Evolutionary conservation across 2,797 vertebrate species (phyloP).

Genomic region (Morelia viridis): DNA sequence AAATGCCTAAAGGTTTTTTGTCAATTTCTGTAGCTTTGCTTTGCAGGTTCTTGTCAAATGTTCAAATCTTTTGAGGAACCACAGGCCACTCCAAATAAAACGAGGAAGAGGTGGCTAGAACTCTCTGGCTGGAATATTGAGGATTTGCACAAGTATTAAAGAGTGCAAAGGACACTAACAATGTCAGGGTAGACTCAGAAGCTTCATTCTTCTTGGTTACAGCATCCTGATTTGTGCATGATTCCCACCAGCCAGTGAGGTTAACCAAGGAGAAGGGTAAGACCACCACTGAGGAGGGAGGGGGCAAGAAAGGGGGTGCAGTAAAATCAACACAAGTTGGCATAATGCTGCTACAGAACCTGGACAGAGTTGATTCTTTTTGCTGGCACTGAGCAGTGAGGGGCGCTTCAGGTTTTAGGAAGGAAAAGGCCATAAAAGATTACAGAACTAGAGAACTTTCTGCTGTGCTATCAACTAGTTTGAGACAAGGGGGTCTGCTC

Average conservation of each 20-base stretch:
- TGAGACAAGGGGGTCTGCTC: background rate
- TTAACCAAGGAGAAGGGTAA: background rate
- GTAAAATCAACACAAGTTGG: background rate
- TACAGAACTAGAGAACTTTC: background rate
- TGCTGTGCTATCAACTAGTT: background rate
- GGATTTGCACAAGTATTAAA: background rate
- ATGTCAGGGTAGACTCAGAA: background rate
- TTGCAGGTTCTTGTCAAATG: background rate
- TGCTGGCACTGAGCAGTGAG: background rate
- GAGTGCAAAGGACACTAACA: background rate
- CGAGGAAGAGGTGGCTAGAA: background rate
- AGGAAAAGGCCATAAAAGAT: background rate
- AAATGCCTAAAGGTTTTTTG: background rate
- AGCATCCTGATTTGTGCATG: background rate
- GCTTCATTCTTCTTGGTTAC: background rate
- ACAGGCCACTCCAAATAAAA: background rate
- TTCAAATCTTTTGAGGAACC: background rate
- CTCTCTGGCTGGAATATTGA: background rate
- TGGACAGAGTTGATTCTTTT: background rate
- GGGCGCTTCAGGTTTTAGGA: background rate
- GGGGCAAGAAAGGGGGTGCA: too few relatives aligned
- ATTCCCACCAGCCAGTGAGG: background rate
- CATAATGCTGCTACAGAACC: background rate
- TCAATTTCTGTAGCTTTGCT: background rate
- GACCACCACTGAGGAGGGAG: background rate